phyloP scores from a whole-genome alignment of 2,888 invertebrate species.

The Argynnis bischoffii region DNA sequence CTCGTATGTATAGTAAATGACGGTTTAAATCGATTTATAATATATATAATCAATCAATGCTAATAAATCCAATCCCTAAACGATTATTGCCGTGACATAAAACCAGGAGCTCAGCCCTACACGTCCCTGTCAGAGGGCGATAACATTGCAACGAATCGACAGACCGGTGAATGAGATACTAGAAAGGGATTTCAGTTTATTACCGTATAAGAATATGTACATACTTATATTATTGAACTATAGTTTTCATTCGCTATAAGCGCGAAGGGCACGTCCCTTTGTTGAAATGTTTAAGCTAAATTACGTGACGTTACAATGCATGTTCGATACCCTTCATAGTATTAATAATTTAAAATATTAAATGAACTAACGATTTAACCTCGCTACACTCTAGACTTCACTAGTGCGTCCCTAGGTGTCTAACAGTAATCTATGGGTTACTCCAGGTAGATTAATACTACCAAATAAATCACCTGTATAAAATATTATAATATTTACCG shows the following conservation, averaged over 20 bases:
- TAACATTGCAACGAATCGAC: slow-evolving; percentile 29
- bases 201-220: slow-evolving; percentile 20
- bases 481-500: no score
- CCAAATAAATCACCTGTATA: no score
- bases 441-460: no score
- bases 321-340: no score
- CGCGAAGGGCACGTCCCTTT: not conserved
- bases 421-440: no score
- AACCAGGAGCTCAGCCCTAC: slow-evolving; percentile 16
- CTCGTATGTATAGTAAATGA: no score
- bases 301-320: not conserved
- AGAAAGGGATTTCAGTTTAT: slow-evolving; percentile 32
- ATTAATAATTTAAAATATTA: no score
- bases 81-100: not conserved
- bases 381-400: no score
- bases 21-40: no score
- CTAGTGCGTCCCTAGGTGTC: no score
- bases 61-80: no score
- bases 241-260: slow-evolving; percentile 23
- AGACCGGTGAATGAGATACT: slow-evolving; percentile 30
- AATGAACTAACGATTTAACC: not conserved
- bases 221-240: slow-evolving; percentile 21
- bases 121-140: slow-evolving; percentile 21
- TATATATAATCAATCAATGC: no score
- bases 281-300: not conserved